Evolutionary conservation across 2,113 vertebrate genomes (phyloP).

Genomic region (Phylloscopus trochilus): DNA sequence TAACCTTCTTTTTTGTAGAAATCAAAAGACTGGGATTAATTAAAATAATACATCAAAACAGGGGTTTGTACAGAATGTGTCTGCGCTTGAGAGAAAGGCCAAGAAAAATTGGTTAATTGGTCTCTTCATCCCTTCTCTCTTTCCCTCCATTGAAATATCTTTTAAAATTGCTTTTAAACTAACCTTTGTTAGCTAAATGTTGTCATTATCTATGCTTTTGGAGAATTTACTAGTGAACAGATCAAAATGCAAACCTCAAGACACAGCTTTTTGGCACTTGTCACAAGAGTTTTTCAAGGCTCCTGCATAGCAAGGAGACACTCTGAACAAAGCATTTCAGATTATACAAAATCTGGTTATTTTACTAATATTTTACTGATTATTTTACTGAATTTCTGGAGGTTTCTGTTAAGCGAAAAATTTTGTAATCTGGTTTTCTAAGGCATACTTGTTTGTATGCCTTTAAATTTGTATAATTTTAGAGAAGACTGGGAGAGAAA

Average conservation of each 20-base stretch:
- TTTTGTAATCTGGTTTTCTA: neutral
- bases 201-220: neutral
- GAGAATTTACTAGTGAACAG: neutral
- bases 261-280: neutral
- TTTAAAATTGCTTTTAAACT: constrained; percentile 64
- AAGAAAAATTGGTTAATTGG: constrained; percentile 86
- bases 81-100: constrained; percentile 70
- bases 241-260: neutral
- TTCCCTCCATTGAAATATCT: constrained; percentile 55
- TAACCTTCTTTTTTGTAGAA: constrained; percentile 79
- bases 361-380: neutral
- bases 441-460: neutral
- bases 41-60: constrained; percentile 89
- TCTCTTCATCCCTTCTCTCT: constrained; percentile 74
- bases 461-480: neutral
- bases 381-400: neutral
- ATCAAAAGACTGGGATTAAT: constrained; percentile 85
- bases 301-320: neutral
- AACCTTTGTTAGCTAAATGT: constrained; percentile 33
- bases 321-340: neutral
- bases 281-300: neutral
- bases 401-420: neutral
- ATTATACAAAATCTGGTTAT: neutral
- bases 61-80: constrained; percentile 71
- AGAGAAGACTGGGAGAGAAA: neutral